These are phyloP conservation scores for Lysiphlebus fabarum DNA, from an alignment of 1,140 invertebrate genomes.

Conservation along the genomic window DNA sequence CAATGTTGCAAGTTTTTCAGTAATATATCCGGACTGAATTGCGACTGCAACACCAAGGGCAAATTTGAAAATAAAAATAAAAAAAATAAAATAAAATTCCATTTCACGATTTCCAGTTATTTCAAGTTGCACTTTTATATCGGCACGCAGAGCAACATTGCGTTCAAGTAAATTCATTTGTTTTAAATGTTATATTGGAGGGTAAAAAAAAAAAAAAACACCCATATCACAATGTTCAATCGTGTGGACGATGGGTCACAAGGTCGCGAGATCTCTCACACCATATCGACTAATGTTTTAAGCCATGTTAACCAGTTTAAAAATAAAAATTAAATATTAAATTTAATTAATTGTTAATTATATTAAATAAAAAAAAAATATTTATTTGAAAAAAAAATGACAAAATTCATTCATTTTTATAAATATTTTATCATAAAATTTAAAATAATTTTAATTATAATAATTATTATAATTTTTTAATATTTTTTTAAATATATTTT, in stretches of 20 bases:
- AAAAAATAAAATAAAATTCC: neutral
- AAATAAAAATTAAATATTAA: neutral
- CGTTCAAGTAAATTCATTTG: slow-evolving; percentile 3
- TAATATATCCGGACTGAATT: too few relatives aligned
- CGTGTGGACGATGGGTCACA: slow-evolving; percentile 26
- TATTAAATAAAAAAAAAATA: too few relatives aligned
- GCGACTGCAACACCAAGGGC: too few relatives aligned
- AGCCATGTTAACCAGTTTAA: slow-evolving; percentile 26
- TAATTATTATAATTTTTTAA: too few relatives aligned
- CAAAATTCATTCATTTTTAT: too few relatives aligned
- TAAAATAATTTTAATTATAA: too few relatives aligned
- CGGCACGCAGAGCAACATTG: neutral
- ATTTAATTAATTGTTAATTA: neutral
- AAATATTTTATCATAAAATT: too few relatives aligned
- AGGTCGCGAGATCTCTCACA: slow-evolving; percentile 32
- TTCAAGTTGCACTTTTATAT: slow-evolving; percentile 2
- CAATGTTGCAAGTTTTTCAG: too few relatives aligned
- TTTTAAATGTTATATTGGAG: neutral
- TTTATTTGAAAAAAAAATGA: neutral
- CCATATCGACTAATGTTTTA: slow-evolving; percentile 30
- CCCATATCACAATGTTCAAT: slow-evolving; percentile 28
- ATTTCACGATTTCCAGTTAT: neutral
- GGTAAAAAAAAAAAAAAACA: slow-evolving; percentile 13
- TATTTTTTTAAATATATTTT: too few relatives aligned
- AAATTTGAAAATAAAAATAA: too few relatives aligned